Percentiles rank a stretch among this genome's conserved stretches.
Conservation (phyloP, 2,888 invertebrate genomes). For the Caenorhabditis sulstoni region DNA sequence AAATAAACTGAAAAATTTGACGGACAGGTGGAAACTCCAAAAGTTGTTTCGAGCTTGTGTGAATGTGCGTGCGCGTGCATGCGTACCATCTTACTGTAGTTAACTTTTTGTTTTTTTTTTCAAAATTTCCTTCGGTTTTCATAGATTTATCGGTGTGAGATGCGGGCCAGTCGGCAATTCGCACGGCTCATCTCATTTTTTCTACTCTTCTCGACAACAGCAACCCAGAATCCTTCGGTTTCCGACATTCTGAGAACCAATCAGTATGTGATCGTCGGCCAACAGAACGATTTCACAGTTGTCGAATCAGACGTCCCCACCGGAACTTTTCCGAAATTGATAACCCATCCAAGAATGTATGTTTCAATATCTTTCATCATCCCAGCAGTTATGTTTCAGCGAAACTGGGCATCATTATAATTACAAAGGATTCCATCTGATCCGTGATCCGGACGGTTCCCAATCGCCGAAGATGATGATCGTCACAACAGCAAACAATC, state of each 20-base stretch:
- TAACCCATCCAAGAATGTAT: background rate
- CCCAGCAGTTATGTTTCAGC: background rate
- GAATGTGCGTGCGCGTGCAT: too few species aligned
- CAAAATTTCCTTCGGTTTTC: background rate
- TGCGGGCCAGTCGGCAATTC: conserved; percentile 8
- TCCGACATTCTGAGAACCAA: conserved; percentile 19
- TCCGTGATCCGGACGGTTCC: conserved; percentile 23
- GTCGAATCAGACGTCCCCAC: background rate
- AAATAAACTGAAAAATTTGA: too few species aligned
- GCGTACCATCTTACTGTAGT: too few species aligned
- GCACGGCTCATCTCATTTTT: background rate
- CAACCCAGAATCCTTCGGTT: background rate
- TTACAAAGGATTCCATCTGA: conserved; percentile 9
- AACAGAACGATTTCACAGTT: background rate
- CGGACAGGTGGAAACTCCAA: too few species aligned
- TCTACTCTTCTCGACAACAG: background rate
- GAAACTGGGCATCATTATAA: background rate
- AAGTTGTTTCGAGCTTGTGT: too few species aligned
- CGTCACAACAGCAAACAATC: too few species aligned
- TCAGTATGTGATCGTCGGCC: conserved; percentile 11
- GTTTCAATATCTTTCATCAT: background rate
- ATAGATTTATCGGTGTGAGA: background rate
- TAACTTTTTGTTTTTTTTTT: background rate
- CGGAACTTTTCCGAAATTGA: conserved; percentile 2
- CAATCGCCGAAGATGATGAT: background rate